Conservation (phyloP, 2,888 invertebrate genomes). For the Drosophila borealis region DNA sequence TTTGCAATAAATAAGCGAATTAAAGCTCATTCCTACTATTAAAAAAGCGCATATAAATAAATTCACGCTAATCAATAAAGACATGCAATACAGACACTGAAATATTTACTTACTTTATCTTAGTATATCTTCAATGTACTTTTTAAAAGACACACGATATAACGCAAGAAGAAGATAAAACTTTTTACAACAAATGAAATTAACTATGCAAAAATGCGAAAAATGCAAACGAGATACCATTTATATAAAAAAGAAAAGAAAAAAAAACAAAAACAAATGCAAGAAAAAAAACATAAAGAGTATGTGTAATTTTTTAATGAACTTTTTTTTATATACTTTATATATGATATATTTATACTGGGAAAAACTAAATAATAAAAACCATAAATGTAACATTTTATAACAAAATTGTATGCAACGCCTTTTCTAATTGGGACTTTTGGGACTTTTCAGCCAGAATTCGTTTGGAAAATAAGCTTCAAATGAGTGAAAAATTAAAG, state of each 20-base stretch:
- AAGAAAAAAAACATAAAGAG: slow-evolving; percentile 44
- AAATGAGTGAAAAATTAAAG: too few species aligned
- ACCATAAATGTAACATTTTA: slow-evolving; percentile 76
- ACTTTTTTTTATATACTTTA: slow-evolving; percentile 79
- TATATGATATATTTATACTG: slow-evolving; percentile 77
- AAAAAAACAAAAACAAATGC: slow-evolving; percentile 8
- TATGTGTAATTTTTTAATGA: slow-evolving; percentile 76
- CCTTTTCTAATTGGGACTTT: not conserved
- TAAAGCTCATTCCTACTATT: slow-evolving; percentile 47
- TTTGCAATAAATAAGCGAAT: slow-evolving; percentile 32
- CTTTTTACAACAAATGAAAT: slow-evolving; percentile 45
- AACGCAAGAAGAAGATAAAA: slow-evolving; percentile 33
- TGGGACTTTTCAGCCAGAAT: not conserved
- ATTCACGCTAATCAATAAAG: slow-evolving; percentile 23
- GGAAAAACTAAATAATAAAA: slow-evolving; percentile 71
- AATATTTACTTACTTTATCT: slow-evolving; percentile 21
- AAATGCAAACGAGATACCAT: slow-evolving; percentile 38
- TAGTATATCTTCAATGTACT: slow-evolving; percentile 46
- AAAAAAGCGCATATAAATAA: slow-evolving; percentile 20
- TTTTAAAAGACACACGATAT: slow-evolving; percentile 61
- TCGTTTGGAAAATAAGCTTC: not conserved
- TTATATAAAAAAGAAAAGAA: slow-evolving; percentile 36
- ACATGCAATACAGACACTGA: slow-evolving; percentile 36
- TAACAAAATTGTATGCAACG: slow-evolving; percentile 52
- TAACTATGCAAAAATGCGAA: slow-evolving; percentile 39